These are phyloP conservation scores for Ammospiza caudacuta DNA, from an alignment of 2,113 vertebrate species.

Conservation along the genomic window DNA sequence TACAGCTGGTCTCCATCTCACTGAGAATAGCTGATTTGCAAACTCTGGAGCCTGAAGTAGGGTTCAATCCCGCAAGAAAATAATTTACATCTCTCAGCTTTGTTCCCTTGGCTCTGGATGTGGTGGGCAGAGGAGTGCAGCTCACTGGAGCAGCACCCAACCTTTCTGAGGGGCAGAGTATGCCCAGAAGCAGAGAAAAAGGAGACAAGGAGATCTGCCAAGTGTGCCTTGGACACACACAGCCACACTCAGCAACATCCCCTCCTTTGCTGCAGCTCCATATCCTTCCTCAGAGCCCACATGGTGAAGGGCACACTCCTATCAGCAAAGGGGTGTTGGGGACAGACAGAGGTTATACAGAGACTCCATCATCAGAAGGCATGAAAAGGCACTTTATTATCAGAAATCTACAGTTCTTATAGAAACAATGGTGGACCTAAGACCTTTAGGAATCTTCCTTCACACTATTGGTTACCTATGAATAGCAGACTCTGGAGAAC, in stretches of 20 bases:
- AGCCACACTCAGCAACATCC: rapidly evolving
- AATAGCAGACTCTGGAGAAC: too few species aligned
- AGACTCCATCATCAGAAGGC: too few species aligned
- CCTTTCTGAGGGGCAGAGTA: too few species aligned
- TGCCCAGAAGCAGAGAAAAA: not conserved
- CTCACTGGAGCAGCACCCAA: not conserved
- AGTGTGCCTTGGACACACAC: not conserved
- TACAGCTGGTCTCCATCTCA: not conserved
- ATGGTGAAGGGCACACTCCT: not conserved
- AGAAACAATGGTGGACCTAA: too few species aligned
- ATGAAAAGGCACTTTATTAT: too few species aligned
- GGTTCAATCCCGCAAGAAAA: not conserved
- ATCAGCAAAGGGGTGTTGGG: too few species aligned
- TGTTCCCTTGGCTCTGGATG: not conserved
- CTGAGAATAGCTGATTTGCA: not conserved
- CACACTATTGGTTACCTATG: too few species aligned
- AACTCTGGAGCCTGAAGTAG: not conserved
- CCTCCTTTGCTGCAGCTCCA: not conserved
- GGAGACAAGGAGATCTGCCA: not conserved
- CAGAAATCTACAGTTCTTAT: too few species aligned
- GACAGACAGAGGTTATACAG: too few species aligned
- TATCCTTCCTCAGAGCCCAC: rapidly evolving
- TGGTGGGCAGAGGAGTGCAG: not conserved
- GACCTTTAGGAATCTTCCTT: too few species aligned
- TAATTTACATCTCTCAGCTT: not conserved